Conservation (phyloP, 2,113 vertebrate species). For the Siniperca knerii region DNA sequence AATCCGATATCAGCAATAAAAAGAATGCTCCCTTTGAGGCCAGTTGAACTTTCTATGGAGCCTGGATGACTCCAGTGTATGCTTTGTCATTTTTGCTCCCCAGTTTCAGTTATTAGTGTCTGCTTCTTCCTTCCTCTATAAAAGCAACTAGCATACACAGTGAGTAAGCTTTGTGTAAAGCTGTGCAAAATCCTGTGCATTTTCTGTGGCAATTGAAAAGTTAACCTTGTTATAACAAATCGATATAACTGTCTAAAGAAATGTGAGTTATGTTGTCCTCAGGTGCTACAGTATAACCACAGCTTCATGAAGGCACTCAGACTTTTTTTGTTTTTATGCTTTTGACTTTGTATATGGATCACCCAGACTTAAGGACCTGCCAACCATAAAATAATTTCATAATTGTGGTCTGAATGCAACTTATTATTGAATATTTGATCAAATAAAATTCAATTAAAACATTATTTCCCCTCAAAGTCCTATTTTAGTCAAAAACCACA, state of each 20-base stretch:
- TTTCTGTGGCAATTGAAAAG: neutral
- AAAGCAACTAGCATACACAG: neutral
- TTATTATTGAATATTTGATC: neutral
- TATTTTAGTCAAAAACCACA: neutral
- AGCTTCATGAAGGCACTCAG: neutral
- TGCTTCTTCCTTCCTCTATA: neutral
- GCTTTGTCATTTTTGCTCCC: neutral
- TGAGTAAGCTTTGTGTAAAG: neutral
- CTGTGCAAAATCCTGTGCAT: neutral
- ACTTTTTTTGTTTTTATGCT: neutral
- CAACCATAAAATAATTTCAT: neutral
- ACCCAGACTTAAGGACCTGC: neutral
- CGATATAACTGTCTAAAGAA: neutral
- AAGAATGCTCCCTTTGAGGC: neutral
- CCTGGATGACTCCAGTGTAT: neutral
- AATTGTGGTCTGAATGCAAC: neutral
- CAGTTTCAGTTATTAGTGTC: neutral
- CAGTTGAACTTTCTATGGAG: neutral
- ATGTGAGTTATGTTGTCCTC: neutral
- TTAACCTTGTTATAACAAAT: neutral
- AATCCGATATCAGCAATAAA: neutral
- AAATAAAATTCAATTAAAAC: neutral
- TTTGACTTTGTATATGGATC: neutral
- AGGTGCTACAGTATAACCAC: neutral
- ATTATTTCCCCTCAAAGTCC: neutral